Conservation (phyloP, 2,888 invertebrate species). For the Caenorhabditis macrosperma region DNA sequence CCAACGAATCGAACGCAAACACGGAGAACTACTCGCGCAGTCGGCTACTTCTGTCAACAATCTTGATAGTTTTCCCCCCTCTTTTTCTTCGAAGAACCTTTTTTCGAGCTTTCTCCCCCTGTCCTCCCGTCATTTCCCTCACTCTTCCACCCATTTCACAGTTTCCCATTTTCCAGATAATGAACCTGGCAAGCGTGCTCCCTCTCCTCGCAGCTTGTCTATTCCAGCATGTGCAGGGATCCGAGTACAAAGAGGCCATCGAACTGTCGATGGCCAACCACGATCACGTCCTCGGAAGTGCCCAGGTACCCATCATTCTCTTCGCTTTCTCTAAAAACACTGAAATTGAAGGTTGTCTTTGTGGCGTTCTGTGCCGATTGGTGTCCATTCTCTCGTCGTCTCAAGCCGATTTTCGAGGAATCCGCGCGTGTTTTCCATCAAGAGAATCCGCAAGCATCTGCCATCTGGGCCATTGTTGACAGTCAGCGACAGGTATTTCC, state of each 20-base stretch:
- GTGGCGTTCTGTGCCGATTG: constrained; percentile 99
- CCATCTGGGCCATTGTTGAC: constrained; percentile 78
- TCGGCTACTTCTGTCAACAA: constrained; percentile 51
- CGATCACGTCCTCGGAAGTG: constrained; percentile 73
- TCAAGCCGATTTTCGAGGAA: constrained; percentile 97
- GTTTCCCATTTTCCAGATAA: constrained; percentile 49
- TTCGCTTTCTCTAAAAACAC: neutral
- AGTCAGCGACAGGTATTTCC: constrained; percentile 70
- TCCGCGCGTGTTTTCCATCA: constrained; percentile 85
- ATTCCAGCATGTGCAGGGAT: constrained; percentile 10
- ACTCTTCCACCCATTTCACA: no score
- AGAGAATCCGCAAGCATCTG: constrained; percentile 67
- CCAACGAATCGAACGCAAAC: constrained; percentile 19
- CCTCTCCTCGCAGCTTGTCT: constrained; percentile 25
- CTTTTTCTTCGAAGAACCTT: constrained; percentile 6
- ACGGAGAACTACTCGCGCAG: constrained; percentile 7
- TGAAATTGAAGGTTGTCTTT: constrained; percentile 88
- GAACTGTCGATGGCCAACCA: constrained; percentile 74
- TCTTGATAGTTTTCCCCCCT: constrained; percentile 30
- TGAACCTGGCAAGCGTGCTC: constrained; percentile 51
- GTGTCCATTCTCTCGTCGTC: constrained; percentile 97
- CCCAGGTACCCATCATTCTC: constrained; percentile 67
- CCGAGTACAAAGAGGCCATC: constrained; percentile 54
- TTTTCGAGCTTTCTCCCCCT: neutral
- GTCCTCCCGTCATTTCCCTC: constrained; percentile 1